These are phyloP conservation scores for Cololabis saira DNA, from an alignment of 2,113 vertebrate species.

Conservation along the genomic window DNA sequence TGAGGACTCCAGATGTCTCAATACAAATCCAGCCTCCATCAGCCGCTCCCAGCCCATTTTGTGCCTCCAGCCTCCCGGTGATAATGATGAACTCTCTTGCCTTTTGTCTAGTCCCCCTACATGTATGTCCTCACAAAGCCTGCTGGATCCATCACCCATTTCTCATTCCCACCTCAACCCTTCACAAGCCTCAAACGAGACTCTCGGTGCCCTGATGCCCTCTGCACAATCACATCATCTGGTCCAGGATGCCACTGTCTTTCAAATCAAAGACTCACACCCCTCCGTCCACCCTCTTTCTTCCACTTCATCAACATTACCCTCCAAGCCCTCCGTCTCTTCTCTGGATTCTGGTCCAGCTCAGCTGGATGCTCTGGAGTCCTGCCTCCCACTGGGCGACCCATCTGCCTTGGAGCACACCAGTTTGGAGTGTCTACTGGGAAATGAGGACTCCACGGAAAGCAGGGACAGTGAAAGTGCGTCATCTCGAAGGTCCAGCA, in stretches of 20 bases:
- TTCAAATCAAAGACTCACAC: constrained; percentile 49
- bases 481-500: constrained; percentile 72
- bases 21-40: constrained; percentile 47
- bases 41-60: constrained; percentile 77
- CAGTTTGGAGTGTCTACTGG: constrained; percentile 79
- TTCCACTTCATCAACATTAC: constrained; percentile 28
- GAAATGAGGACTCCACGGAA: constrained; percentile 64
- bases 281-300: constrained; percentile 28
- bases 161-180: constrained; percentile 50
- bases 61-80: constrained; percentile 67
- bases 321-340: constrained; percentile 21
- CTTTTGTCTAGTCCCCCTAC: constrained; percentile 60
- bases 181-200: constrained; percentile 35
- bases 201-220: constrained; percentile 31
- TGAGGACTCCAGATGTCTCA: constrained; percentile 45
- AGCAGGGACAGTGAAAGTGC: constrained; percentile 73
- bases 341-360: constrained; percentile 51
- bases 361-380: constrained; percentile 26
- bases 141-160: constrained; percentile 43
- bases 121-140: constrained; percentile 65
- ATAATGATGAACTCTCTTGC: constrained; percentile 54
- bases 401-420: constrained; percentile 65
- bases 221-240: constrained; percentile 20
- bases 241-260: constrained; percentile 53
- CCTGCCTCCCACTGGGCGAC: constrained; percentile 48